These are phyloP conservation scores for Siderastrea siderea DNA, from an alignment of 92 coral and sea anemone genomes.

Conservation along the genomic window DNA sequence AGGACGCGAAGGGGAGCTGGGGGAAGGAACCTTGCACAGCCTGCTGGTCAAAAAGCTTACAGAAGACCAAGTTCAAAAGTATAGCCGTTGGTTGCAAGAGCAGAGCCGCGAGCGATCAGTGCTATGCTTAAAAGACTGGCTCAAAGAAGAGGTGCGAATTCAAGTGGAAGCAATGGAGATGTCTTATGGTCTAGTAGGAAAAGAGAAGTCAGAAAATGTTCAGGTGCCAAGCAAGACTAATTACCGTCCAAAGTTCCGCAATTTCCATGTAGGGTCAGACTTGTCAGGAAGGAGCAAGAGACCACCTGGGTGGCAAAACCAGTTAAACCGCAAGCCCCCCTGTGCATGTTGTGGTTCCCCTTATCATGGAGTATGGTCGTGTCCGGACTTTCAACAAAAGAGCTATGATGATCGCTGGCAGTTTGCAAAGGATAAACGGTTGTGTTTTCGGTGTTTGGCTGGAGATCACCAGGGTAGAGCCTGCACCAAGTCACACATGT, in stretches of 20 bases:
- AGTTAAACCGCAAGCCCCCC: slow-evolving; percentile 3
- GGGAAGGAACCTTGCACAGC: slow-evolving; percentile 63
- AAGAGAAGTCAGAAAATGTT: not conserved
- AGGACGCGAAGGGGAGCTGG: slow-evolving; percentile 64
- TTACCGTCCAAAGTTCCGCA: not conserved
- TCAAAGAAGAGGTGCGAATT: slow-evolving; percentile 63
- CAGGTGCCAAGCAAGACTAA: not conserved
- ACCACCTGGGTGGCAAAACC: slow-evolving; percentile 4
- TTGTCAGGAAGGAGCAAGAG: not conserved
- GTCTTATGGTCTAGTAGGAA: slow-evolving; percentile 47
- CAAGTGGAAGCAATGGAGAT: slow-evolving; percentile 64
- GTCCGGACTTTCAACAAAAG: slow-evolving; percentile 23
- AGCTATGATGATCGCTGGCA: slow-evolving; percentile 48
- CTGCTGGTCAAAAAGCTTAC: slow-evolving; percentile 65
- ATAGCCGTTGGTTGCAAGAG: slow-evolving; percentile 74
- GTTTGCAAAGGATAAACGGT: slow-evolving; percentile 50
- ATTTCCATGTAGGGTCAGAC: slow-evolving; percentile 1
- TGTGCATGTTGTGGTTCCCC: slow-evolving; percentile 34
- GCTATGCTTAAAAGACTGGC: slow-evolving; percentile 64
- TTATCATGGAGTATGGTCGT: slow-evolving; percentile 54
- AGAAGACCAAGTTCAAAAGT: slow-evolving; percentile 58
- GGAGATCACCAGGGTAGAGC: slow-evolving; percentile 52
- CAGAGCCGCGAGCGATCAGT: slow-evolving; percentile 58
- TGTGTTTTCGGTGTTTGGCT: slow-evolving; percentile 62
- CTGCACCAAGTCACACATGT: slow-evolving; percentile 20